phyloP scores from a whole-genome alignment of 2,888 invertebrate species.

The Acleris sparsana region DNA sequence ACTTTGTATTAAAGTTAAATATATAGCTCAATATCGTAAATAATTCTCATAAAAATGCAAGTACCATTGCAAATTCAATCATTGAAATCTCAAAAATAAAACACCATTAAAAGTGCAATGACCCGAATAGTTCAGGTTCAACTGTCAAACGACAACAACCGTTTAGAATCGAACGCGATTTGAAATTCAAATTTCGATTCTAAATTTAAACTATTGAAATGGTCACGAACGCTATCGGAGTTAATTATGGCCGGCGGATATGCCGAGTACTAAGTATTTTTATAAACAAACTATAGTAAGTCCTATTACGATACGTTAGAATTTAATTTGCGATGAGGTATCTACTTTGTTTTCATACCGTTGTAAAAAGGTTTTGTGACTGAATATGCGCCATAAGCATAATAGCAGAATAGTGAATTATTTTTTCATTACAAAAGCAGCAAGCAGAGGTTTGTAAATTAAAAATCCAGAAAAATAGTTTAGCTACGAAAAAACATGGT shows the following conservation, averaged over 20 bases:
- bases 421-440: too few relatives aligned
- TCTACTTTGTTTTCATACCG: too few relatives aligned
- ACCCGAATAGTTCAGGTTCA: slow-evolving; percentile 46
- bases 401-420: too few relatives aligned
- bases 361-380: too few relatives aligned
- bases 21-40: not conserved
- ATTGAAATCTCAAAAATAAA: slow-evolving; percentile 8
- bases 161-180: slow-evolving; percentile 52
- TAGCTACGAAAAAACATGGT: too few relatives aligned
- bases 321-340: too few relatives aligned
- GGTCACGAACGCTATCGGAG: slow-evolving; percentile 25
- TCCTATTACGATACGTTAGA: too few relatives aligned
- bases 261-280: too few relatives aligned
- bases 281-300: not conserved
- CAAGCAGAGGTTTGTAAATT: too few relatives aligned
- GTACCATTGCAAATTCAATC: not conserved
- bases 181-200: slow-evolving; percentile 58
- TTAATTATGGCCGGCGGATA: slow-evolving; percentile 19
- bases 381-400: too few relatives aligned
- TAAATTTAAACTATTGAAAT: slow-evolving; percentile 27
- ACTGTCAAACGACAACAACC: slow-evolving; percentile 62
- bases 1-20: too few relatives aligned
- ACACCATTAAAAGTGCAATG: slow-evolving; percentile 38
- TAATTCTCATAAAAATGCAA: not conserved
- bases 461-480: too few relatives aligned